Conservation (phyloP, 2,113 vertebrate genomes). For the Pachyramphus minor region DNA sequence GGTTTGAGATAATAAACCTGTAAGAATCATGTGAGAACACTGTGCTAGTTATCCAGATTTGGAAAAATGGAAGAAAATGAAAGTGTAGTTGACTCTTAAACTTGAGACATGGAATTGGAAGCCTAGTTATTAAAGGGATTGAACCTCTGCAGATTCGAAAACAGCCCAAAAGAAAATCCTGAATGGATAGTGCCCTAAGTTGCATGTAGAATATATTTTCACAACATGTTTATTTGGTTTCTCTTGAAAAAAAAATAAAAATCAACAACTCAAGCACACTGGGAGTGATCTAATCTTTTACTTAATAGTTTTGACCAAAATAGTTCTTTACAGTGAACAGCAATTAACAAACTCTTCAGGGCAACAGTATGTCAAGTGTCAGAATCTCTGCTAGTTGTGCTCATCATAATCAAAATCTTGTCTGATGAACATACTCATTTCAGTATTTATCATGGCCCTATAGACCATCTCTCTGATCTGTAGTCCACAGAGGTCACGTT, state of each 20-base stretch:
- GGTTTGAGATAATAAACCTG: constrained; percentile 21
- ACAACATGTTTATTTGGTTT: neutral
- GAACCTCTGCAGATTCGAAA: neutral
- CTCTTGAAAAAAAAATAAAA: neutral
- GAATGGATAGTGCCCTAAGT: neutral
- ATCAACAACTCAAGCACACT: neutral
- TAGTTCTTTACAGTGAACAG: neutral
- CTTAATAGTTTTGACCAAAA: neutral
- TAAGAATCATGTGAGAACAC: constrained; percentile 23
- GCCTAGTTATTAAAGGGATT: constrained; percentile 1
- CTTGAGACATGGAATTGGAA: neutral
- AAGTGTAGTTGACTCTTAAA: constrained; percentile 2
- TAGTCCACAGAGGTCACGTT: neutral
- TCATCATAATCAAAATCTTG: neutral
- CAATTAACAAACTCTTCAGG: neutral
- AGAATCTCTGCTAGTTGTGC: neutral
- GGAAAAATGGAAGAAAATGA: constrained; percentile 23
- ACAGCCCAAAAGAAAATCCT: neutral
- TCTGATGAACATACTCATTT: neutral
- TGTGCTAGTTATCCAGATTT: constrained; percentile 26
- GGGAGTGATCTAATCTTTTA: neutral
- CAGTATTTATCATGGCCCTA: neutral
- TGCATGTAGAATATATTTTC: neutral
- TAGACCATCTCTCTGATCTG: neutral
- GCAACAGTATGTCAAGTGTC: neutral